Evolutionary conservation across 2,888 invertebrate species (phyloP).

Genomic region (Argyresthia albistria): DNA sequence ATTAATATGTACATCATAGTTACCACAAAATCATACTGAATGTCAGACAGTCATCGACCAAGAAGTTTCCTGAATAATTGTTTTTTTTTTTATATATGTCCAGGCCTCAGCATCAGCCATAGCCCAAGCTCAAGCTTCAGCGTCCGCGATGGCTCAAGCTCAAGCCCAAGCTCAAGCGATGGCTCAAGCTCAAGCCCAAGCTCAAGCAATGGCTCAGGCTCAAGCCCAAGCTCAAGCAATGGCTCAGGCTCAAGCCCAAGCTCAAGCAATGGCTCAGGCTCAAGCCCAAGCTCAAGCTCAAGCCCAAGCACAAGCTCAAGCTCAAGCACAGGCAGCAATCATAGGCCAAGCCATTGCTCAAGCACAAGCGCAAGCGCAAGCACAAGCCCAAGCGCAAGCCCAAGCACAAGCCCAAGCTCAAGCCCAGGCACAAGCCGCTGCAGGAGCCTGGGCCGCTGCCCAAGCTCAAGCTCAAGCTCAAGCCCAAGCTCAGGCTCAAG

Average conservation of each 20-base stretch:
- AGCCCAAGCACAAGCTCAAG: not conserved
- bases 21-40: no score
- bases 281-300: not conserved
- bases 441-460: not conserved
- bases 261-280: not conserved
- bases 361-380: not conserved
- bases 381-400: not conserved
- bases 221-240: not conserved
- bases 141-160: no score
- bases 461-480: constrained; percentile 1
- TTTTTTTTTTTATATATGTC: not conserved
- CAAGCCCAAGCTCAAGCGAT: not conserved
- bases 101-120: not conserved
- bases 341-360: not conserved
- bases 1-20: no score
- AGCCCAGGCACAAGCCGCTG: not conserved
- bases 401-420: not conserved
- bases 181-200: not conserved
- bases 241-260: not conserved
- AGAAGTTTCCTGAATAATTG: no score
- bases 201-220: not conserved
- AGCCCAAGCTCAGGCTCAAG: not conserved
- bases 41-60: no score
- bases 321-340: not conserved
- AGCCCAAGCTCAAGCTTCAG: not conserved